Conservation (phyloP, 2,113 vertebrate species). For the Misgurnus mizolepis region DNA sequence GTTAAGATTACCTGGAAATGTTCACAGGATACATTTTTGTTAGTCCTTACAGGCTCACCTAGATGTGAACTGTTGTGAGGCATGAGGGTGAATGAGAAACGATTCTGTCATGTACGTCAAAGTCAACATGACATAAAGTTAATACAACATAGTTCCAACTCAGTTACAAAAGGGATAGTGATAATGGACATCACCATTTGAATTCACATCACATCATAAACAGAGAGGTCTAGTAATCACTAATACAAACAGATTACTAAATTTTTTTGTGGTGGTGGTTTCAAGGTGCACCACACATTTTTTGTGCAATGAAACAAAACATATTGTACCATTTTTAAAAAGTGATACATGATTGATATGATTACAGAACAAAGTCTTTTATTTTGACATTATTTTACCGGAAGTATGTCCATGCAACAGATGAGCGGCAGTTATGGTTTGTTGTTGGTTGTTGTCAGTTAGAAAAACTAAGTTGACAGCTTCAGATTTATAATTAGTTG, state of each 20-base stretch:
- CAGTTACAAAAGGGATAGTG: background rate
- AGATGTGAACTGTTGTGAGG: too few species aligned
- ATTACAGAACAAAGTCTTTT: constrained; percentile 14
- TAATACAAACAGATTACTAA: too few species aligned
- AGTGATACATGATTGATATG: too few species aligned
- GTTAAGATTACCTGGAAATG: background rate
- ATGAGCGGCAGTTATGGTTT: constrained; percentile 53
- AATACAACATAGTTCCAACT: background rate
- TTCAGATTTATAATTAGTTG: background rate
- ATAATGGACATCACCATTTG: background rate
- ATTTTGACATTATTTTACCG: constrained; percentile 33
- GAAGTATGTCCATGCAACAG: constrained; percentile 1
- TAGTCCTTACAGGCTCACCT: background rate
- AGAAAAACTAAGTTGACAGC: background rate
- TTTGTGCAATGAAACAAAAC: too few species aligned
- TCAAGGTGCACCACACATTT: too few species aligned
- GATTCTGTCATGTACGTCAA: background rate
- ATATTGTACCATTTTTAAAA: too few species aligned
- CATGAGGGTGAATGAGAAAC: background rate
- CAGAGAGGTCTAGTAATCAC: too few species aligned
- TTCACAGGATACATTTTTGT: background rate
- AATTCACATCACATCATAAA: too few species aligned
- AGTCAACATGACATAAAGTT: background rate
- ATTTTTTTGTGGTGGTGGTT: too few species aligned
- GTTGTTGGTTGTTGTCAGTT: constrained; percentile 20